Conservation (phyloP, 2,888 invertebrate species). For the Clusia tigrina region DNA sequence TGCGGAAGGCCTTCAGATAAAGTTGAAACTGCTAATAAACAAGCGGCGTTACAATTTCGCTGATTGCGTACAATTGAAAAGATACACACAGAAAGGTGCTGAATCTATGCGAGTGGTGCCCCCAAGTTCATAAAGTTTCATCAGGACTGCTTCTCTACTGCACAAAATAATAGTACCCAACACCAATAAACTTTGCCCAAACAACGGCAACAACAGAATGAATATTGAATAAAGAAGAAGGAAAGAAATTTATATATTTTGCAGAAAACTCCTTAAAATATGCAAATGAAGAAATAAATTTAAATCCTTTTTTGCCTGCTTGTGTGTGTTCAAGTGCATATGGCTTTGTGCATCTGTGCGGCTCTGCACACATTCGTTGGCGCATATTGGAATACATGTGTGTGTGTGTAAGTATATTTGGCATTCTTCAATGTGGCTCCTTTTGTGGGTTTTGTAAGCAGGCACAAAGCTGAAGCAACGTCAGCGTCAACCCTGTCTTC, state of each 20-base stretch:
- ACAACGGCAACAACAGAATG: conserved; percentile 25
- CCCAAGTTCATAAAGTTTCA: conserved; percentile 53
- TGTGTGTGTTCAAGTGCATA: conserved; percentile 29
- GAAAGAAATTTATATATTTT: conserved; percentile 53
- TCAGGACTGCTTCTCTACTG: conserved; percentile 37
- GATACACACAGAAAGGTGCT: conserved; percentile 40
- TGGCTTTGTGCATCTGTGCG: conserved; percentile 20
- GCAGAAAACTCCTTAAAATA: conserved; percentile 62
- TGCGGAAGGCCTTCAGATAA: conserved; percentile 19
- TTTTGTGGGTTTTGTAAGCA: neutral
- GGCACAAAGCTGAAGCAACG: too few relatives aligned
- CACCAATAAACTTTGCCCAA: conserved; percentile 29
- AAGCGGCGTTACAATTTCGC: conserved; percentile 53
- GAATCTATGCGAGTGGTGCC: conserved; percentile 39
- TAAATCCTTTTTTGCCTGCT: conserved; percentile 50
- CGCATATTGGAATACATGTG: neutral
- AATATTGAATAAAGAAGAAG: conserved; percentile 45
- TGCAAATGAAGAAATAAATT: conserved; percentile 66
- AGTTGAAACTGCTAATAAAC: conserved; percentile 36
- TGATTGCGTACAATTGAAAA: conserved; percentile 50
- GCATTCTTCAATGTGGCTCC: neutral
- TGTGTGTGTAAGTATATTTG: neutral
- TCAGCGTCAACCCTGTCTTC: neutral
- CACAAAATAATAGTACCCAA: conserved; percentile 15
- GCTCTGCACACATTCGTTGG: neutral